These are phyloP conservation scores for Anniella stebbinsi DNA, from an alignment of 2,797 vertebrate genomes.

Conservation along the genomic window DNA sequence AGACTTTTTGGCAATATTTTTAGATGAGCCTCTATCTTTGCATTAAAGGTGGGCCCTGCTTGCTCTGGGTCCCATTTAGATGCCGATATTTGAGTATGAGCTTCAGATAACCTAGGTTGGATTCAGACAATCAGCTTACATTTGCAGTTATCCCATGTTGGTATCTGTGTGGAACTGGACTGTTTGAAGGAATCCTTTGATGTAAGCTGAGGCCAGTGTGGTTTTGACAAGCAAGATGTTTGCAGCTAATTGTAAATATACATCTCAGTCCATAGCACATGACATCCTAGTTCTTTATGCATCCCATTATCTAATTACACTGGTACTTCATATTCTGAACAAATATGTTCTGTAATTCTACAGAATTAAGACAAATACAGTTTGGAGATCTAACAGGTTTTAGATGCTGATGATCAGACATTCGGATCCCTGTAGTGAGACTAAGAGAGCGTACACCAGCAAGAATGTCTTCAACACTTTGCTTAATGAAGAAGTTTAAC, in stretches of 20 bases:
- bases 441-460: too few relatives aligned
- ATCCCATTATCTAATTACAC: neutral
- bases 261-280: neutral
- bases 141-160: neutral
- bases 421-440: neutral
- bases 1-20: neutral
- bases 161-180: neutral
- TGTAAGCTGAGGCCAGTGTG: neutral
- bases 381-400: neutral
- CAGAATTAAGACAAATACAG: conserved; percentile 7
- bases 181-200: neutral
- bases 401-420: too few relatives aligned
- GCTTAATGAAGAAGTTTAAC: neutral
- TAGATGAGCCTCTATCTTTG: neutral
- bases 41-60: too few relatives aligned
- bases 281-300: neutral
- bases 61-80: too few relatives aligned
- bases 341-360: neutral
- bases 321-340: neutral
- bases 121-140: too few relatives aligned
- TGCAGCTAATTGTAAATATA: too few relatives aligned
- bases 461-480: too few relatives aligned
- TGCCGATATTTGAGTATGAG: too few relatives aligned
- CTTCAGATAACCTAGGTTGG: too few relatives aligned
- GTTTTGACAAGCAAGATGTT: too few relatives aligned